Percentiles rank a stretch among this genome's conserved stretches.
Evolutionary conservation across 2,888 invertebrate species (phyloP).

Genomic region (Agapostemon virescens): DNA sequence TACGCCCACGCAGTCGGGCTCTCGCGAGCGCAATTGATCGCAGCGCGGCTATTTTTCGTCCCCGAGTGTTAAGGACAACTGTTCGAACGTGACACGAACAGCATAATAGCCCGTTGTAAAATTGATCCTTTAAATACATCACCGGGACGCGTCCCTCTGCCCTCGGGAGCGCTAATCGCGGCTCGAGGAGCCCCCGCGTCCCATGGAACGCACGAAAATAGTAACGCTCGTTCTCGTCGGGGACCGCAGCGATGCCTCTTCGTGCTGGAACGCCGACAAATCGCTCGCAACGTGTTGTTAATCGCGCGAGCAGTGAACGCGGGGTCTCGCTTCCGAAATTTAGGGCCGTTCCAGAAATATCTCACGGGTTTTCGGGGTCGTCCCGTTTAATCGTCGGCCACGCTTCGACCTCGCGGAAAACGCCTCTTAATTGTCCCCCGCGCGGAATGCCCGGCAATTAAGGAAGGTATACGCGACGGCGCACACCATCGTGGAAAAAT

Average conservation of each 20-base stretch:
- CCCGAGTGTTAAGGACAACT: slow-evolving; percentile 16
- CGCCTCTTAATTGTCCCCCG: slow-evolving; percentile 44
- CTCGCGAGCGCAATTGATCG: slow-evolving; percentile 15
- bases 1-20: neutral
- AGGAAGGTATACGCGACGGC: slow-evolving; percentile 10
- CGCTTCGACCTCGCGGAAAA: slow-evolving; percentile 29
- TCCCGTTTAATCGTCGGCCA: slow-evolving; percentile 28
- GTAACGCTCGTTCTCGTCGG: slow-evolving; percentile 46
- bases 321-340: slow-evolving; percentile 53
- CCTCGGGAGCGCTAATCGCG: slow-evolving; percentile 48
- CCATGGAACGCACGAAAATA: slow-evolving; percentile 61
- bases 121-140: slow-evolving; percentile 50
- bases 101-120: slow-evolving; percentile 52
- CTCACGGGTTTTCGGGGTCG: slow-evolving; percentile 35
- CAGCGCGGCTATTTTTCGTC: neutral
- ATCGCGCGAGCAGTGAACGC: slow-evolving; percentile 60
- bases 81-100: slow-evolving; percentile 37
- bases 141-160: slow-evolving; percentile 9
- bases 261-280: slow-evolving; percentile 64
- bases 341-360: slow-evolving; percentile 62
- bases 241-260: slow-evolving; percentile 55
- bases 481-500: neutral
- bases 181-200: slow-evolving; percentile 31
- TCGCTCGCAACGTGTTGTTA: slow-evolving; percentile 65
- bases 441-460: slow-evolving; percentile 62